Evolutionary conservation across 2,113 vertebrate species (phyloP).

Genomic region (Hippocampus guttulatus): DNA sequence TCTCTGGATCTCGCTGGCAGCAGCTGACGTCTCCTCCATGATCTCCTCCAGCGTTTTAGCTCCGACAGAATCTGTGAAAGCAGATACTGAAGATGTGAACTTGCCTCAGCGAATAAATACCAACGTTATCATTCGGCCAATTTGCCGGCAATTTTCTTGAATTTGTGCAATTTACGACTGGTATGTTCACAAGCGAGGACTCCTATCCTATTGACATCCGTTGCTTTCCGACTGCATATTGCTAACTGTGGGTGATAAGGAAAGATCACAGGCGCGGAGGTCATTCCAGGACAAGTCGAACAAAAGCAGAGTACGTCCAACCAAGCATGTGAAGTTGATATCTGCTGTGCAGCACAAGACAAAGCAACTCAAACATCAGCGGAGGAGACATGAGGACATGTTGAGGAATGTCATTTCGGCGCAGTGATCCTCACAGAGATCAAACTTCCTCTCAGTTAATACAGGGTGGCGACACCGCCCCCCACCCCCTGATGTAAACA

Average conservation of each 20-base stretch:
- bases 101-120: background rate
- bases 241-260: background rate
- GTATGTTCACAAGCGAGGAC: background rate
- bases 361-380: constrained; percentile 20
- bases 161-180: background rate
- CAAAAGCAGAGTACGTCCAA: background rate
- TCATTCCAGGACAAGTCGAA: constrained; percentile 47
- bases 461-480: background rate
- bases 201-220: background rate
- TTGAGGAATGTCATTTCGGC: background rate
- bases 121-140: background rate
- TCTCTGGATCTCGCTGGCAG: constrained; percentile 51
- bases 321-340: constrained; percentile 37
- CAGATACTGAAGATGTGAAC: background rate
- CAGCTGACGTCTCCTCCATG: constrained; percentile 74
- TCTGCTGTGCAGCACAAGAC: constrained; percentile 11
- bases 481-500: background rate
- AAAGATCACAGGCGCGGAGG: constrained; percentile 22
- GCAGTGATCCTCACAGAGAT: background rate
- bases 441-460: background rate
- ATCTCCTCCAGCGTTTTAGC: constrained; percentile 80
- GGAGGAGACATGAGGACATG: background rate
- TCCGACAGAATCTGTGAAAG: constrained; percentile 48
- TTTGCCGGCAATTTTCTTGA: background rate
- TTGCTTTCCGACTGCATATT: too few species aligned